A percentile compares a stretch with the other conserved stretches of the same genome.
Conservation (phyloP, 2,797 vertebrate species). For the Hafferia zeledoni region DNA sequence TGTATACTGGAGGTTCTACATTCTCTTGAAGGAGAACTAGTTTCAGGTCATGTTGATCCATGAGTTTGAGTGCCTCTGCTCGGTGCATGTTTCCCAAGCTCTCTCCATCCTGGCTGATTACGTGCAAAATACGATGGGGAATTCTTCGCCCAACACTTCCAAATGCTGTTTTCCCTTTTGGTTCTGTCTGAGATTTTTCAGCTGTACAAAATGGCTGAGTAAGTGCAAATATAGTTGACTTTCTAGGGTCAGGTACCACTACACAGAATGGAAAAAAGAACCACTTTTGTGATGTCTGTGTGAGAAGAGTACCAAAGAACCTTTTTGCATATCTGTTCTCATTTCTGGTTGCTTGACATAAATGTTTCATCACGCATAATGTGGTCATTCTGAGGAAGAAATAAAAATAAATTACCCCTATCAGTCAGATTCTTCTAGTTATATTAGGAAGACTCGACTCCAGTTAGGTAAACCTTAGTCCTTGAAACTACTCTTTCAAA, state of each 20-base stretch:
- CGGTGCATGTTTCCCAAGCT: conserved; percentile 87
- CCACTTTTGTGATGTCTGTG: not conserved
- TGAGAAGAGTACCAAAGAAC: conserved; percentile 12
- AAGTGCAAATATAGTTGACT: not conserved
- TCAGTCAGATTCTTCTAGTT: not conserved
- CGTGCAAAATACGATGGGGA: conserved; percentile 76
- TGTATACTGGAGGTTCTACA: conserved; percentile 85
- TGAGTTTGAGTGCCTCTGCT: conserved; percentile 80
- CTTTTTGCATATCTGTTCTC: not conserved
- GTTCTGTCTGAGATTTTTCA: not conserved
- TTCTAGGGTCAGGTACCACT: not conserved
- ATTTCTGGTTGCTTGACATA: conserved; percentile 64
- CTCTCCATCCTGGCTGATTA: conserved; percentile 83
- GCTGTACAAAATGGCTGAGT: conserved; percentile 63
- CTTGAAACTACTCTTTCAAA: not conserved
- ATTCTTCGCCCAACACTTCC: conserved; percentile 86
- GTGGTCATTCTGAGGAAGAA: conserved; percentile 81
- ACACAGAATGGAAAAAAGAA: not conserved
- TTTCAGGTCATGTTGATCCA: conserved; percentile 83
- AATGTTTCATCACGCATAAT: conserved; percentile 75
- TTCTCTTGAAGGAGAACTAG: conserved; percentile 79
- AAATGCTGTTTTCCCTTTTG: conserved; percentile 67
- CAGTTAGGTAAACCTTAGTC: not conserved
- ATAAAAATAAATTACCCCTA: not conserved
- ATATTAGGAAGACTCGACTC: not conserved